These are phyloP conservation scores for Macrotis lagotis DNA, from an alignment of 2,113 vertebrate genomes.

Conservation along the genomic window DNA sequence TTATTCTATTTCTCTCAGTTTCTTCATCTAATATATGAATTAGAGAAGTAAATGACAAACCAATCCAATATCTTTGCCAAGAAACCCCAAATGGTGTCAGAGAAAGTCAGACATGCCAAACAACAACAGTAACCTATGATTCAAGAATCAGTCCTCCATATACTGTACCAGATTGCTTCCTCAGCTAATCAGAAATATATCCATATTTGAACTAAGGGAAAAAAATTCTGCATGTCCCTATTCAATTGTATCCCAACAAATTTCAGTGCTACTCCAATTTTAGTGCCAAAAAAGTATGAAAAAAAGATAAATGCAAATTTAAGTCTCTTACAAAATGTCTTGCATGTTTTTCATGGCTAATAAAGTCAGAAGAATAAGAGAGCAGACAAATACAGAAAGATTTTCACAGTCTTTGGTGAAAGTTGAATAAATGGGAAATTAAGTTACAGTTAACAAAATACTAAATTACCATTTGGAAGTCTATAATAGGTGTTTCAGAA, in stretches of 20 bases:
- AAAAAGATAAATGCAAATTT: conserved; percentile 4
- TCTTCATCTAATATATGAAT: not conserved
- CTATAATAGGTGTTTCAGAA: not conserved
- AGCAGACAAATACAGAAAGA: not conserved
- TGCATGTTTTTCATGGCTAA: conserved; percentile 25
- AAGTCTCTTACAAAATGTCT: not conserved
- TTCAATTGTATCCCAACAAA: conserved; percentile 8
- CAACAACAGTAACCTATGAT: not conserved
- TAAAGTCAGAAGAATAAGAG: conserved; percentile 8
- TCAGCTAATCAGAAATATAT: not conserved
- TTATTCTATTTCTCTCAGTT: not conserved
- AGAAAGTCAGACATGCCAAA: not conserved
- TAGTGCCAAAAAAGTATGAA: conserved; percentile 27
- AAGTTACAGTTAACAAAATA: conserved; percentile 16
- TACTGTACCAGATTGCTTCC: not conserved
- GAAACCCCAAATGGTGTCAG: not conserved
- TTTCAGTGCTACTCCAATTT: not conserved
- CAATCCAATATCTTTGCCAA: not conserved
- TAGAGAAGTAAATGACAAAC: not conserved
- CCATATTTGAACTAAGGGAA: conserved; percentile 25
- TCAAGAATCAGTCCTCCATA: not conserved
- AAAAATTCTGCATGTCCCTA: not conserved
- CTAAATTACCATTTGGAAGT: conserved; percentile 43
- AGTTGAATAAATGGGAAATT: conserved; percentile 4
- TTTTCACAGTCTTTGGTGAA: conserved; percentile 23